Conservation (phyloP, 2,113 vertebrate species). For the Hyla sarda region DNA sequence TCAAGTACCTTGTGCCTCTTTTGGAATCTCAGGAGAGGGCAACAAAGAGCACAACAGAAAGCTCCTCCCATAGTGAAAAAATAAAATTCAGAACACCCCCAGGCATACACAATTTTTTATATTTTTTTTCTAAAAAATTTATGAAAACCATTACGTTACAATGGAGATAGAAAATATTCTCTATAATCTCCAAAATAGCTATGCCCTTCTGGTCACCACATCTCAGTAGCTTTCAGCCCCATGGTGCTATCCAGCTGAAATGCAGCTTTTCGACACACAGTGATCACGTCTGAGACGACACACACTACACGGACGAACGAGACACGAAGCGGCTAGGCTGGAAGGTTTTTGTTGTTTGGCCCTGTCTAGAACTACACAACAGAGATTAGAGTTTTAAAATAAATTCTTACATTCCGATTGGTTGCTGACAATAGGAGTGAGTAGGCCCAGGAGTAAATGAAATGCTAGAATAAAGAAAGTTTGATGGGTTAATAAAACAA, state of each 20-base stretch:
- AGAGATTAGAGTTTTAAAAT: slow-evolving; percentile 54
- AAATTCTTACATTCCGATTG: slow-evolving; percentile 53
- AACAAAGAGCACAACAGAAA: background rate
- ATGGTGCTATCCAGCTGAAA: background rate
- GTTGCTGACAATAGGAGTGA: slow-evolving; percentile 19
- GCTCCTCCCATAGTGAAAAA: background rate
- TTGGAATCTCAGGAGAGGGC: background rate
- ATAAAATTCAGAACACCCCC: too few relatives aligned
- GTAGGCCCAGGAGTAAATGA: slow-evolving; percentile 55
- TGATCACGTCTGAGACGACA: slow-evolving; percentile 14
- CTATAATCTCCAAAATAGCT: background rate
- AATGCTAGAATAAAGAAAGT: slow-evolving; percentile 60
- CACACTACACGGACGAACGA: slow-evolving; percentile 33
- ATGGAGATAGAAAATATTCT: too few relatives aligned
- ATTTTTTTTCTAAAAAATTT: too few relatives aligned
- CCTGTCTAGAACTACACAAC: background rate
- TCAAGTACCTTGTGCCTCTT: too few relatives aligned
- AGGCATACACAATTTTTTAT: too few relatives aligned
- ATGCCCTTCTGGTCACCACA: background rate
- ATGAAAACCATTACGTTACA: too few relatives aligned
- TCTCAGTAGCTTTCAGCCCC: background rate
- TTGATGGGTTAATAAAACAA: background rate
- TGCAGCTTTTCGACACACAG: background rate
- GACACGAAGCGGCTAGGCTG: slow-evolving; percentile 28
- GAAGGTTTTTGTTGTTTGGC: background rate